Evolutionary conservation across 2,113 vertebrate species (phyloP).

Genomic region (Pelodiscus sinensis): DNA sequence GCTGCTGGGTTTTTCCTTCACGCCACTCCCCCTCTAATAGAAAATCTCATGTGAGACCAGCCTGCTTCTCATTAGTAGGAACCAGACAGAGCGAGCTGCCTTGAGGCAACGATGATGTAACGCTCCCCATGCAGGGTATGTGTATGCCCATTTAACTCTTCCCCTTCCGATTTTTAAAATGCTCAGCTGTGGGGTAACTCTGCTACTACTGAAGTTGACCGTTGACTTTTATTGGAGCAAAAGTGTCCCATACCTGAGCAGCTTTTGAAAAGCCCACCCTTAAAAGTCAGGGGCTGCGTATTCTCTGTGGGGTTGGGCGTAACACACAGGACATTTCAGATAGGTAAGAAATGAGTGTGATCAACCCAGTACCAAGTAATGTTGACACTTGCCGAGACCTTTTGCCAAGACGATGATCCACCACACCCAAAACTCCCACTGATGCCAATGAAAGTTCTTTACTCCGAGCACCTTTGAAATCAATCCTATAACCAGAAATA

Average conservation of each 20-base stretch:
- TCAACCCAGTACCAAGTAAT: fast-evolving
- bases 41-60: neutral
- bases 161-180: neutral
- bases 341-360: fast-evolving
- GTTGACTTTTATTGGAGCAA: fast-evolving
- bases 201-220: fast-evolving
- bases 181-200: fast-evolving
- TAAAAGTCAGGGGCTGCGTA: fast-evolving
- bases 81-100: neutral
- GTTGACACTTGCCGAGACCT: neutral
- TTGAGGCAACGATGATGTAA: neutral
- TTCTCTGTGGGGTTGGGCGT: fast-evolving
- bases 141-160: fast-evolving
- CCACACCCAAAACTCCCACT: fast-evolving
- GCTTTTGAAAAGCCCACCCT: fast-evolving
- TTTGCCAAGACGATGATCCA: fast-evolving
- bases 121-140: fast-evolving
- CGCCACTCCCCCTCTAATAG: neutral
- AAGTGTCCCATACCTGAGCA: fast-evolving
- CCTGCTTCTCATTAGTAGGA: fast-evolving
- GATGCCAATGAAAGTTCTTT: fast-evolving
- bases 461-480: neutral
- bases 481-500: neutral
- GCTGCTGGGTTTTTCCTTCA: slow-evolving; percentile 2
- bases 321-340: fast-evolving